Evolutionary conservation across 2,797 vertebrate species (phyloP).

Genomic region (Tachyglossus aculeatus): DNA sequence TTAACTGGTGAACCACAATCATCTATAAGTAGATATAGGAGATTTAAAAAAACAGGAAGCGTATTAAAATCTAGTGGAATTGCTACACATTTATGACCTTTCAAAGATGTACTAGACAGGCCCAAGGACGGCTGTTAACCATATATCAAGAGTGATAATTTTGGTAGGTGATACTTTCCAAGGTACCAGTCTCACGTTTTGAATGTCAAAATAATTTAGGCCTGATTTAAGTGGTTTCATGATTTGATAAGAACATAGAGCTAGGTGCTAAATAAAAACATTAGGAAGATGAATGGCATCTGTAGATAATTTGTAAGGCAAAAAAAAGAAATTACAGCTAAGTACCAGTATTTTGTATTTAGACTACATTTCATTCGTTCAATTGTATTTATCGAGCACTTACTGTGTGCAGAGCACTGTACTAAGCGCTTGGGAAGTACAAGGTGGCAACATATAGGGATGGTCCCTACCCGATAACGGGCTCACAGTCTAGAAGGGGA

Average conservation of each 20-base stretch:
- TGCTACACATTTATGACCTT: background rate
- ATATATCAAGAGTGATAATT: background rate
- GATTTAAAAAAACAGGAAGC: constrained; percentile 11
- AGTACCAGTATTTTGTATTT: no score
- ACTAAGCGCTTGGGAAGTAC: no score
- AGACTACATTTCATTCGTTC: no score
- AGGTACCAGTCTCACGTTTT: background rate
- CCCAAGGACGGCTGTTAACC: background rate
- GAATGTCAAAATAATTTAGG: background rate
- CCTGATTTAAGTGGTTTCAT: background rate
- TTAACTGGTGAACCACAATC: constrained; percentile 13
- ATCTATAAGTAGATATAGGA: constrained; percentile 30
- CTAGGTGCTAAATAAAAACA: no score
- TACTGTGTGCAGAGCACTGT: no score
- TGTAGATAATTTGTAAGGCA: no score
- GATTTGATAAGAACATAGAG: background rate
- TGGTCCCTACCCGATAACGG: no score
- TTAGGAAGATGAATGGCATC: no score
- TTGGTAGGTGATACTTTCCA: background rate
- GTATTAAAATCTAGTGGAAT: background rate
- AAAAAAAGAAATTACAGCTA: no score
- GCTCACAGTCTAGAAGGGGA: no score
- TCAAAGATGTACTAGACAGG: background rate
- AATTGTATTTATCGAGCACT: no score
- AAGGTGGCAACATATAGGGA: no score